Percentiles rank a stretch among this genome's conserved stretches.
Conservation (phyloP, 1,140 invertebrate genomes). For the Drosophila varians region DNA sequence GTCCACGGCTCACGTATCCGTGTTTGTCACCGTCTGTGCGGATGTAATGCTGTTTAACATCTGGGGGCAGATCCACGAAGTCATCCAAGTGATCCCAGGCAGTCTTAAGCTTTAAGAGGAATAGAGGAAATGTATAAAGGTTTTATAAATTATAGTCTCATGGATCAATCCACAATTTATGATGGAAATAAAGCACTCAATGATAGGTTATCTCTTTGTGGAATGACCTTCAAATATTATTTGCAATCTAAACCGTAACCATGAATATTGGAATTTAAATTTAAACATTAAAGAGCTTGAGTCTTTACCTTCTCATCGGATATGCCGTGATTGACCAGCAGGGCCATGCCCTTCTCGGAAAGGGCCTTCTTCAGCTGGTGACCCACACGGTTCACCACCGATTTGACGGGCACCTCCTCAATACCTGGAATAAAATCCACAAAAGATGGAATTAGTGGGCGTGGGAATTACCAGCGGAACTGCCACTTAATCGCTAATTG, state of each 20-base stretch:
- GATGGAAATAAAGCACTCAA: background rate
- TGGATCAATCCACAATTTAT: background rate
- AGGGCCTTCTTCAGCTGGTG: conserved; percentile 88
- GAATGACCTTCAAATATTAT: background rate
- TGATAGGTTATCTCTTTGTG: background rate
- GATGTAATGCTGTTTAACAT: conserved; percentile 86
- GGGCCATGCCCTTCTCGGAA: conserved; percentile 88
- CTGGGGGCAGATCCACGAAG: conserved; percentile 87
- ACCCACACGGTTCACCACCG: conserved; percentile 88
- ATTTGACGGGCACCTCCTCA: conserved; percentile 87
- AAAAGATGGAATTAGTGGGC: conserved; percentile 17
- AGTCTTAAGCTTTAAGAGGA: conserved; percentile 85
- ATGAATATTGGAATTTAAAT: background rate
- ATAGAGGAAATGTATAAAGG: conserved; percentile 28
- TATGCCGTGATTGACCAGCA: conserved; percentile 90
- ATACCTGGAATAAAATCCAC: conserved; percentile 85
- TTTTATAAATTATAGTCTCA: background rate
- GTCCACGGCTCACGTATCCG: conserved; percentile 86
- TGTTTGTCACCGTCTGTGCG: conserved; percentile 86
- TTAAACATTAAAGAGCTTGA: background rate
- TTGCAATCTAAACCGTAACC: background rate
- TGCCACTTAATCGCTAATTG: conserved; percentile 53
- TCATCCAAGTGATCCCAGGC: conserved; percentile 87
- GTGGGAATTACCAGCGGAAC: conserved; percentile 56
- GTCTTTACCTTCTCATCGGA: conserved; percentile 88